Evolutionary conservation across 2,113 vertebrate species (phyloP), one percentile per base, ranked within the genome.

Genomic region (Melozone crissalis): DNA sequence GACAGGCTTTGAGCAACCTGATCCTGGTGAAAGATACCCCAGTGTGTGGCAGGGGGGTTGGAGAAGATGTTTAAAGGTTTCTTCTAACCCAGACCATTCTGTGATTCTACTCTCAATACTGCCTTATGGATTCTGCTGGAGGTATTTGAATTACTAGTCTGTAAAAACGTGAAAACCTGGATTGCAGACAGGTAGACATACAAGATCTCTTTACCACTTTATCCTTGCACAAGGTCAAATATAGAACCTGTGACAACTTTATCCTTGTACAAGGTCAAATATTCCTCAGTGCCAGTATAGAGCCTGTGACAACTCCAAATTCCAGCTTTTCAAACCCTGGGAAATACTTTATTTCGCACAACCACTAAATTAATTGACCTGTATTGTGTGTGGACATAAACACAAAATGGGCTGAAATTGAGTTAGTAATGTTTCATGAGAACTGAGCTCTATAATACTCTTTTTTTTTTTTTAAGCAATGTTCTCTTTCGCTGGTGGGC

Each of bases 41-140:
- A 52, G 27, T 30, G 5, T 16, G 30, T 2, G 5, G 27, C 15
- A 30, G 20, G 7, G 3, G 2, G 3, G 0, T 3, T 80, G 44
- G 17, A 79, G 59, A 43, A 55, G 46, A 35, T 33, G 5, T 54
- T 78, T 75, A 67, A 62, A 66, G 31, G 10, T 80, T 35, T 54
- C 13, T 78, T 84, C 52, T 18, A 84, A 85, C 7, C 23, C 79
- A 71, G 27, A 73, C 11, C 8, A 15, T 39, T 69, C 33, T 84
- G 44, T 69, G 65, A 71, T 78, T 88, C 71, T 72, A 5, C 17
- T 58, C 18, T 39, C 49, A 74, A 33, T 46, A 24, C 39, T 62
- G 13, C 12, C 5, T 78, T 71, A 66, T 11, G 11, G 5, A 62
- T 87, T 77, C 47, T 89, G 61, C 39, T 81, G 52, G 44, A 82